Evolutionary conservation across 2,888 invertebrate genomes (phyloP).

Genomic region (Parapristionchus giblindavisi): DNA sequence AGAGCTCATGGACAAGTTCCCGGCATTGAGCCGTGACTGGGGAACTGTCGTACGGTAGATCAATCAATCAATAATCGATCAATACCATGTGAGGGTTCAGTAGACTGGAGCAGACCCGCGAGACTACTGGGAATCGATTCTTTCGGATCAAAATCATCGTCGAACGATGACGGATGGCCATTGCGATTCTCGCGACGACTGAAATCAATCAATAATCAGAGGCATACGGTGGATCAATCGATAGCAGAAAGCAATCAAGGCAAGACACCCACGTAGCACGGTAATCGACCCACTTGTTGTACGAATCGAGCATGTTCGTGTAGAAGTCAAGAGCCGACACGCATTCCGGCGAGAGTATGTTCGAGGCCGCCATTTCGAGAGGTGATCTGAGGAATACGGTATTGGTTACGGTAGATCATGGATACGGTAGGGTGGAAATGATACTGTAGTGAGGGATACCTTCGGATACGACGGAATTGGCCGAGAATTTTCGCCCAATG

Average conservation of each 20-base stretch:
- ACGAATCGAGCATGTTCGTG: slow-evolving; percentile 32
- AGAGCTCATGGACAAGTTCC: too few species aligned
- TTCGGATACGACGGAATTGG: slow-evolving; percentile 18
- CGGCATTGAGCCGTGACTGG: too few species aligned
- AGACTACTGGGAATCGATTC: too few species aligned
- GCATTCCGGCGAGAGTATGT: slow-evolving; percentile 27
- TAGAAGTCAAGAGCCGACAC: slow-evolving; percentile 32
- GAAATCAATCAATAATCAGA: too few species aligned
- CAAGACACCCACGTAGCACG: neutral
- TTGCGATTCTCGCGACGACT: too few species aligned
- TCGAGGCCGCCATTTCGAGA: slow-evolving; percentile 22
- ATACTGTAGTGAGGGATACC: neutral
- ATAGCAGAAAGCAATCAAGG: neutral
- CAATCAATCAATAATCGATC: too few species aligned
- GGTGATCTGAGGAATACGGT: slow-evolving; percentile 20
- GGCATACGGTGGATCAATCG: neutral
- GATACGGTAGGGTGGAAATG: neutral
- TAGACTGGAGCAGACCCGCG: too few species aligned
- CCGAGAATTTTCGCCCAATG: slow-evolving; percentile 33
- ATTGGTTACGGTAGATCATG: neutral
- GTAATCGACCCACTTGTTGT: slow-evolving; percentile 23
- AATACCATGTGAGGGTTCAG: too few species aligned
- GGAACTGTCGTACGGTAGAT: too few species aligned
- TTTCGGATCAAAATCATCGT: too few species aligned
- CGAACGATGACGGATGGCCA: too few species aligned